phyloP scores from a whole-genome alignment of 1,140 invertebrate species.

The Venustaconcha ellipsiformis region DNA sequence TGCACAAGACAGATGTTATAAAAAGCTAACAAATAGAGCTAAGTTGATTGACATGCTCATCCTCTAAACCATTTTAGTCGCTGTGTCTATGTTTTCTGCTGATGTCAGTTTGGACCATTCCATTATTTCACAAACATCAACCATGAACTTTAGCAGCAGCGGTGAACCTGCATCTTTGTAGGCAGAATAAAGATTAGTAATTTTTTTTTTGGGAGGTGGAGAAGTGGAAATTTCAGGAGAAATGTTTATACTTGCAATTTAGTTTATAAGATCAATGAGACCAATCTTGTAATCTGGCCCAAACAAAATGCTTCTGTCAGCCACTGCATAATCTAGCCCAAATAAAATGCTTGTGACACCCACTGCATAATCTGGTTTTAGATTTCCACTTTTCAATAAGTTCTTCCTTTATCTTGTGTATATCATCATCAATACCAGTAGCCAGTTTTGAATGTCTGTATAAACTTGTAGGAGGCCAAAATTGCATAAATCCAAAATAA shows the following conservation, averaged over 20 bases:
- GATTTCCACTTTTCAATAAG: conserved; percentile 8
- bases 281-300: conserved; percentile 21
- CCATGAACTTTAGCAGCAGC: too few species aligned
- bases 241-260: conserved; percentile 10
- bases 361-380: too few species aligned
- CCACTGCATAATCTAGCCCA: too few species aligned
- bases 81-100: too few species aligned
- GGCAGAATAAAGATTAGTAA: conserved; percentile 11
- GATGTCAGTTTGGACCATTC: too few species aligned
- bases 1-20: too few species aligned
- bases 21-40: too few species aligned
- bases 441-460: conserved; percentile 12
- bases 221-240: conserved; percentile 24
- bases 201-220: conserved; percentile 25
- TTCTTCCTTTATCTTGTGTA: conserved; percentile 4
- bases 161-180: not conserved
- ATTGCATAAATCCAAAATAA: too few species aligned
- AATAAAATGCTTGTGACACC: conserved; percentile 6
- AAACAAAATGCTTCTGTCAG: too few species aligned
- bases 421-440: conserved; percentile 19
- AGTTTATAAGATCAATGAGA: conserved; percentile 4
- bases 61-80: too few species aligned
- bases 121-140: too few species aligned
- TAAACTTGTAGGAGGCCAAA: not conserved
- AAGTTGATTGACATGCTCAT: too few species aligned